A percentile compares a stretch with the other conserved stretches of the same genome.
These are phyloP conservation scores for Agrotis clavis DNA, from an alignment of 2,888 invertebrate genomes.

Conservation along the genomic window DNA sequence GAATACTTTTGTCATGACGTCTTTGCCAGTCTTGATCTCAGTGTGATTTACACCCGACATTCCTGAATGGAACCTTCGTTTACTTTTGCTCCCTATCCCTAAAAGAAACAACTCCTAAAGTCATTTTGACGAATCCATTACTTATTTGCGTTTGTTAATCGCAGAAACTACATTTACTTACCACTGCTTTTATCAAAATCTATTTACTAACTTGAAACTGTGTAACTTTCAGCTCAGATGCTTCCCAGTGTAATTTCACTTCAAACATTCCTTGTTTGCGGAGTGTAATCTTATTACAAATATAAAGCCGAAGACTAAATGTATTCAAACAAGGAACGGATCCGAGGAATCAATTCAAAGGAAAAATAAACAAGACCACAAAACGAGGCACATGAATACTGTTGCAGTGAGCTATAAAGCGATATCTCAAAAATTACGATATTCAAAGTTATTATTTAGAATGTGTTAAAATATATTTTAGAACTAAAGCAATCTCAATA, in stretches of 20 bases:
- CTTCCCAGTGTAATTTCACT: constrained; percentile 39
- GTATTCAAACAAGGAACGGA: constrained; percentile 49
- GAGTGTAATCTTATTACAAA: constrained; percentile 44
- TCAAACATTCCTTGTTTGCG: constrained; percentile 42
- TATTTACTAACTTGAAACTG: constrained; percentile 27
- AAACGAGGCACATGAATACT: constrained; percentile 26
- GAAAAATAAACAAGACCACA: constrained; percentile 54
- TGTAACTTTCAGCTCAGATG: constrained; percentile 35
- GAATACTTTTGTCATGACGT: too few species aligned
- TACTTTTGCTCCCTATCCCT: not conserved
- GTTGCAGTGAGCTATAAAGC: not conserved
- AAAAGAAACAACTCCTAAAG: not conserved
- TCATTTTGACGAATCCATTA: not conserved
- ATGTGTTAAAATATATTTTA: too few species aligned
- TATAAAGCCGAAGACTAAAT: constrained; percentile 25
- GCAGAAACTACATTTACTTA: constrained; percentile 40
- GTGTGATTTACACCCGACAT: not conserved
- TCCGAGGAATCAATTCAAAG: constrained; percentile 41
- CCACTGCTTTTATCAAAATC: constrained; percentile 27
- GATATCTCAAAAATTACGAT: not conserved
- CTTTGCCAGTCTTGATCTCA: too few species aligned
- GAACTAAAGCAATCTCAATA: too few species aligned
- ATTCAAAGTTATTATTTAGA: too few species aligned
- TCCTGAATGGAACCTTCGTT: not conserved
- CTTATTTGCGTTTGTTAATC: constrained; percentile 14